Evolutionary conservation across 2,113 vertebrate genomes (phyloP), one percentile per base, ranked within the genome.

Genomic region (Onychostoma macrolepis): DNA sequence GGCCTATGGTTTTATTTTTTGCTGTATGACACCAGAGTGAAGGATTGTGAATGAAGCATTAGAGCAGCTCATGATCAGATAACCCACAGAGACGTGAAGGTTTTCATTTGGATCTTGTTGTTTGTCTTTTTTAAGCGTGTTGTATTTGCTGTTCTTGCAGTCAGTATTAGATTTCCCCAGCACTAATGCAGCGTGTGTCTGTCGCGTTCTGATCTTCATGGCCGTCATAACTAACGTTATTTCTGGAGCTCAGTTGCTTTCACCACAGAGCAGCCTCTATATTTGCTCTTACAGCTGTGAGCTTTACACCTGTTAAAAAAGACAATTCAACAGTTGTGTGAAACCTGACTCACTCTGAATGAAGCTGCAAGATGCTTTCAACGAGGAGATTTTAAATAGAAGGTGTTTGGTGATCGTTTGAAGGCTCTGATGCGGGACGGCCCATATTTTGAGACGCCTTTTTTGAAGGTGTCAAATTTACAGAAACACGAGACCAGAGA

Each of bases 281-380:
- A 45, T 19, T 65, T 81, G 19, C 45, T 78, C 12, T 1, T 10
- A 17, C 21, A 21, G 50, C 53, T 43, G 33, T 58, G 61, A 28
- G 80, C 61, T 65, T 82, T 67, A 82, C 80, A 82, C 80, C 80
- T 82, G 80, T 48, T 82, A 19, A 67, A 82, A 80, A 43, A 82
- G 24, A 82, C 80, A 45, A 65, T 82, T 82, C 80, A 67, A 30
- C 80, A 82, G 80, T 82, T 67, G 80, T 67, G 38, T 21, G 80
- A 82, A 82, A 82, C 58, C 12, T 2, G 61, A 82, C 61, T 67
- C 80, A 2, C 61, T 45, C 80, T 12, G 8, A 13, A 7, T 12
- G 80, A 36, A 13, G 76, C 43, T 45, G 58, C 15, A 3, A 4
- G 58, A 38, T 6, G 28, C 26, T 12, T 53, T 30, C 26, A 33